Base-by-base conservation (phyloP, 2,888 invertebrate species). In the Melitaea athalia region DNA sequence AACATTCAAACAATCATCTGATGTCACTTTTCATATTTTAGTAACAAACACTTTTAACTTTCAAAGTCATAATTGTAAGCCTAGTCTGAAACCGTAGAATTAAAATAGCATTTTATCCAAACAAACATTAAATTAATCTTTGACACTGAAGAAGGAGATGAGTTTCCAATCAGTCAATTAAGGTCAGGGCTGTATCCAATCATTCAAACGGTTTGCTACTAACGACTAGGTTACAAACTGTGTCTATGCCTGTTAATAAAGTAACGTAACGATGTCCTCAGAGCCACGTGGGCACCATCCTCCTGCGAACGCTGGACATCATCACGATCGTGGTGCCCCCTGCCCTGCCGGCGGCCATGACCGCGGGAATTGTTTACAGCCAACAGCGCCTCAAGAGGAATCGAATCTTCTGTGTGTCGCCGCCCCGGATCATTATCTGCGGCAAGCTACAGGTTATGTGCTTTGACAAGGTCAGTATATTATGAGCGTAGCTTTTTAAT, bases 251-350 rank as follows among this genome's bases (percentile, higher is more conserved):
- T 24, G 24, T 24, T 24, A 2, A 47, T 47, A 43, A 43, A 8
- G 14, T 47, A 14, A 14, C 1, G 12, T 14, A 3, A 10, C 45
- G 45, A 14, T 50, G 49, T 17, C 11, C 24, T 2, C 80, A 95
- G 95, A 93, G 93, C 65, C 80, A 81, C 2, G 72, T 94, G 47
- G 92, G 92, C 74, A 94, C 94, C 67, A 95, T 97, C 76, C 87
- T 96, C 4, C 89, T 98, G 50, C 95, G 98, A 62, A 96, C 97
- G 1, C 89, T 98, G 75, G 98, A 98, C 83, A 96, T 98, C 67
- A 95, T 99, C 74, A 98, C 98, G 0, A 98, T 98, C 76, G 97
- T 98, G 10, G 97, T 98, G 24, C 98, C 98, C 0, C 98, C 98
- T 5, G 98, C 98, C 11, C 88, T 98, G 55, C 98, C 98, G 7